These are phyloP conservation scores for Liodrosophila aerea DNA, from an alignment of 2,888 invertebrate genomes.

Conservation along the genomic window DNA sequence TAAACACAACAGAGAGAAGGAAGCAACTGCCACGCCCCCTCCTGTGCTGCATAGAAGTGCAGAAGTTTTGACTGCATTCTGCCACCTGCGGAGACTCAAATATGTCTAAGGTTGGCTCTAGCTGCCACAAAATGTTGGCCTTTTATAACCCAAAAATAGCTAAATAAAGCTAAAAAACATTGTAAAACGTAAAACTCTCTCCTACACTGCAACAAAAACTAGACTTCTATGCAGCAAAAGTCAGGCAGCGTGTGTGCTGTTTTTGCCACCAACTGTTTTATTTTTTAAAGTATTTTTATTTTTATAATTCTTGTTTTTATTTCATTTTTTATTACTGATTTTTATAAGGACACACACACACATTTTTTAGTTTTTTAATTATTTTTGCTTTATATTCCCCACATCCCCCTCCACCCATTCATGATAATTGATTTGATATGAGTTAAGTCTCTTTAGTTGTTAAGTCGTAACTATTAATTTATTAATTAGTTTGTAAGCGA, in stretches of 20 bases:
- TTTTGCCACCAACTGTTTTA: slow-evolving; percentile 19
- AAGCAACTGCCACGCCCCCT: slow-evolving; percentile 7
- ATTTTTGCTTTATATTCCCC: slow-evolving; percentile 51
- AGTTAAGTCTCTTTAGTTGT: slow-evolving; percentile 57
- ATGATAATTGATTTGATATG: slow-evolving; percentile 52
- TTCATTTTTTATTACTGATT: slow-evolving; percentile 20
- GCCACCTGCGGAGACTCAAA: slow-evolving; percentile 79
- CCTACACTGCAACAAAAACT: neutral
- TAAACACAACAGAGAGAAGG: slow-evolving; percentile 8
- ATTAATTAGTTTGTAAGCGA: slow-evolving; percentile 76
- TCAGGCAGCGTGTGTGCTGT: too few relatives aligned
- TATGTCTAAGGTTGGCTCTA: slow-evolving; percentile 77
- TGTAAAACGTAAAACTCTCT: slow-evolving; percentile 1
- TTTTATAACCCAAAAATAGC: neutral
- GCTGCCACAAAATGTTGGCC: neutral
- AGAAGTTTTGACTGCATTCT: slow-evolving; percentile 26
- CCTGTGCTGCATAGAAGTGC: slow-evolving; percentile 12
- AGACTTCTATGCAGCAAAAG: neutral
- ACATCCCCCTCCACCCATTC: neutral
- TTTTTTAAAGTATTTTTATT: slow-evolving; percentile 39
- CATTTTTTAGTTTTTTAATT: slow-evolving; percentile 28
- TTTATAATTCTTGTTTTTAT: slow-evolving; percentile 31
- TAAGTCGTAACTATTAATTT: slow-evolving; percentile 77
- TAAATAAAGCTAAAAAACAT: slow-evolving; percentile 5
- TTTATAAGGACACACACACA: too few relatives aligned